Percentiles rank a stretch among this genome's conserved stretches.
Evolutionary conservation across 1,140 invertebrate genomes (phyloP).

Genomic region (Melitaea cinxia): DNA sequence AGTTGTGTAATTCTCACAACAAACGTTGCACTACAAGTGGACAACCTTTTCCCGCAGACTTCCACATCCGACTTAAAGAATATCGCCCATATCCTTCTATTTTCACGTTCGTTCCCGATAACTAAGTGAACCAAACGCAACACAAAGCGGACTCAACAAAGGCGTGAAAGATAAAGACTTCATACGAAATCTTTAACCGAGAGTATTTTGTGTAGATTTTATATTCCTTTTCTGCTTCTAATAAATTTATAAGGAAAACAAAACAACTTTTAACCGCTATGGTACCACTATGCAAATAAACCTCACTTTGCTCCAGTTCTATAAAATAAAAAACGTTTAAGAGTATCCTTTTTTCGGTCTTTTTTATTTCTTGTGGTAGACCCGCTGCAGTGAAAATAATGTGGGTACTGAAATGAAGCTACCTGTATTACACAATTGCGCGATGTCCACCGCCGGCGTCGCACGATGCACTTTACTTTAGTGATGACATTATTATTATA

Average conservation of each 20-base stretch:
- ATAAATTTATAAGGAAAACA: neutral
- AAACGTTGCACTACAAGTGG: slow-evolving; percentile 47
- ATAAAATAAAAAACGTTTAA: slow-evolving; percentile 76
- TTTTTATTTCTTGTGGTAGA: slow-evolving; percentile 68
- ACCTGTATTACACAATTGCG: slow-evolving; percentile 63
- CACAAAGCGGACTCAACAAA: slow-evolving; percentile 8
- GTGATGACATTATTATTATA: slow-evolving; percentile 39
- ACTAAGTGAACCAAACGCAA: slow-evolving; percentile 15
- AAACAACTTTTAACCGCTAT: neutral
- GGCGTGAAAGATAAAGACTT: slow-evolving; percentile 9
- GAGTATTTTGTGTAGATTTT: slow-evolving; percentile 12
- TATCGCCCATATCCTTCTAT: slow-evolving; percentile 20
- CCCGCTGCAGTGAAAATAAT: slow-evolving; percentile 66
- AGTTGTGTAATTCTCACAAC: slow-evolving; percentile 67
- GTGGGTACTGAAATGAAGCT: slow-evolving; percentile 62
- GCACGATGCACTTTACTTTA: slow-evolving; percentile 36
- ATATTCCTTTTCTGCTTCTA: slow-evolving; percentile 29
- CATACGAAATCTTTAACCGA: slow-evolving; percentile 12
- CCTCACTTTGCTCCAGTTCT: slow-evolving; percentile 72
- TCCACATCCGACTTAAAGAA: slow-evolving; percentile 16
- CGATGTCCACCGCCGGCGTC: slow-evolving; percentile 41
- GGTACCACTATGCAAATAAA: slow-evolving; percentile 74
- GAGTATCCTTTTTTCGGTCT: slow-evolving; percentile 66
- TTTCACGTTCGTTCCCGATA: slow-evolving; percentile 14
- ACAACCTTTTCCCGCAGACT: slow-evolving; percentile 33